phyloP scores from a whole-genome alignment of 2,888 invertebrate genomes.

The Drosophila nigritarsus region DNA sequence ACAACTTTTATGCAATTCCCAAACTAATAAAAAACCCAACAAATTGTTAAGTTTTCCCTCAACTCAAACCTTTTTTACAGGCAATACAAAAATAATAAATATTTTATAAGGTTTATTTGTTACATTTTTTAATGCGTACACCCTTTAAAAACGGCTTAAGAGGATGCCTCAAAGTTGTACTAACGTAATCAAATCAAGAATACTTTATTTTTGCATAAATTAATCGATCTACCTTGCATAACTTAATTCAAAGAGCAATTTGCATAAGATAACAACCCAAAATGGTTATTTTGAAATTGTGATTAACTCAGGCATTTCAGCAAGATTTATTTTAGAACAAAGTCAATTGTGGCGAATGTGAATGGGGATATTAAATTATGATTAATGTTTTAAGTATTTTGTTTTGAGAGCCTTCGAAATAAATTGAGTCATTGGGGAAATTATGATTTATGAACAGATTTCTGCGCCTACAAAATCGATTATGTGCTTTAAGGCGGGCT shows the following conservation, averaged over 20 bases:
- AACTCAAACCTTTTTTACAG: neutral
- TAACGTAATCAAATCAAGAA: neutral
- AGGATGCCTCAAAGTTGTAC: neutral
- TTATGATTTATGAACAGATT: conserved; percentile 46
- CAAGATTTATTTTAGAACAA: conserved; percentile 7
- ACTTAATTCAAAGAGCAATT: neutral
- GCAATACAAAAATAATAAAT: neutral
- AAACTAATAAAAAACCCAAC: neutral
- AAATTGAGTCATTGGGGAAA: conserved; percentile 40
- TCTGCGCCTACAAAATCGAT: conserved; percentile 37
- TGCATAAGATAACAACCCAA: neutral
- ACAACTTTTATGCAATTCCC: neutral
- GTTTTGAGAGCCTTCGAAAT: conserved; percentile 1
- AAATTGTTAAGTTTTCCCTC: neutral
- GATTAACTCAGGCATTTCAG: neutral
- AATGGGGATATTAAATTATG: conserved; percentile 17
- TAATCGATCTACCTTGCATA: neutral
- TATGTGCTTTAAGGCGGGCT: conserved; percentile 3
- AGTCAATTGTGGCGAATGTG: neutral
- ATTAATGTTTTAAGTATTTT: conserved; percentile 32
- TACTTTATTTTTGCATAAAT: neutral
- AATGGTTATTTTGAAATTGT: neutral
- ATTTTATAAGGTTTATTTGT: neutral
- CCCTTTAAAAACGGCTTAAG: neutral
- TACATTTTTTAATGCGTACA: neutral